Base-by-base conservation (phyloP, 1,140 invertebrate species). In the Cotesia glomerata region DNA sequence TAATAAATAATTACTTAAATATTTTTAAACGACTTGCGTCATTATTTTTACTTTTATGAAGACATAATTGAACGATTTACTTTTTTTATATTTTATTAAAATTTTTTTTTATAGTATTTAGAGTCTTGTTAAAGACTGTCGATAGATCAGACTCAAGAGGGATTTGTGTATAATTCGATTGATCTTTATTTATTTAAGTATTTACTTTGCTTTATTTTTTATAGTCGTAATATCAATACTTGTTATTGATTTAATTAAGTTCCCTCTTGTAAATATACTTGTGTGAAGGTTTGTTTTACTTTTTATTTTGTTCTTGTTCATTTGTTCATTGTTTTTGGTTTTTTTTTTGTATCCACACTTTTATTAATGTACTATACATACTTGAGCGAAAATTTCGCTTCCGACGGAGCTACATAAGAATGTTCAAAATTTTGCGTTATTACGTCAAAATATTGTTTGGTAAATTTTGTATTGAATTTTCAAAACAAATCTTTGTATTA, bases 361-460 rank as follows among this genome's bases (percentile, higher is more conserved):
- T 54, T 64, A 9, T 45, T 34, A 63, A 52, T 70, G 39, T 65
- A 71, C 63, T 35, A 49, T 71, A 71, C 69, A 71, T 63, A 36
- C 49, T 74, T 66, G 69, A 71, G 69, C 69, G 69, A 71, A 16
- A 71, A 16, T 63, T 71, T 71, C 69, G 69, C 69, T 63, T 71
- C 59, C 69, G 69, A 71, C 69, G 69, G 69, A 63, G 59, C 69
- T 63, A 63, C 39, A 62, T 2, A 66, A 51, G 13, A 45, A 36
- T 35, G 18, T 14, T 13, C 0, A 61, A 61, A 9, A 61, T 8
- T 61, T 32, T 54, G 45, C 45, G 45, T 49, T 8, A 9, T 8
- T 3, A 49, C 13, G 45, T 56, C 13, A n/a, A 13, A n/a, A 14
- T 2, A 7, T 11, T 56, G 3, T 56, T 3, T 1, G 13, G 13